Conservation (phyloP, 2,888 invertebrate species). For the Thumatha senex region DNA sequence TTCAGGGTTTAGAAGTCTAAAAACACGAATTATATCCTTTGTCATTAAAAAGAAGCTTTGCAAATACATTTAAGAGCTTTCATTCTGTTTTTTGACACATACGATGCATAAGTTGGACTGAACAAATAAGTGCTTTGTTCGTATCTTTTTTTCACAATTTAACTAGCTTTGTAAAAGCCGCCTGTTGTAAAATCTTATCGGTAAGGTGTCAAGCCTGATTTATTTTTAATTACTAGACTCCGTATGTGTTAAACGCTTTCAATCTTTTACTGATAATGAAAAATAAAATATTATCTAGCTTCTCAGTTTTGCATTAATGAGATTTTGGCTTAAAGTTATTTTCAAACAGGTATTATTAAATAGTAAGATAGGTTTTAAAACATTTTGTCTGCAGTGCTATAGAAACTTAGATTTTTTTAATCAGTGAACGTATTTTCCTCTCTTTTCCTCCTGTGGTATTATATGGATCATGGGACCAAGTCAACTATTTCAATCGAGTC, state of each 20-base stretch:
- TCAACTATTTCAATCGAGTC: too few relatives aligned
- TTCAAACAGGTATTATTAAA: not conserved
- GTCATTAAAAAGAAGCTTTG: not conserved
- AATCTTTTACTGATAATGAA: not conserved
- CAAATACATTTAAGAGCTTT: not conserved
- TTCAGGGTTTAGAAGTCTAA: too few relatives aligned
- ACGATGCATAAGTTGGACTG: too few relatives aligned
- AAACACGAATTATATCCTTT: not conserved
- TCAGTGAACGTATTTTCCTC: too few relatives aligned
- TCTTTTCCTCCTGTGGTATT: too few relatives aligned
- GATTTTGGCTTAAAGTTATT: not conserved
- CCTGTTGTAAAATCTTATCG: slow-evolving; percentile 18
- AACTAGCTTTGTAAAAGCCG: slow-evolving; percentile 15
- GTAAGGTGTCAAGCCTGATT: slow-evolving; percentile 27
- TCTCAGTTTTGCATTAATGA: not conserved
- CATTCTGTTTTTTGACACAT: not conserved
- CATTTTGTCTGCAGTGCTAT: too few relatives aligned
- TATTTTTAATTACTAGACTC: slow-evolving; percentile 17
- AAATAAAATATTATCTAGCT: not conserved
- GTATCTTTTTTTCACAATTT: slow-evolving; percentile 6
- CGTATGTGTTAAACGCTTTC: not conserved
- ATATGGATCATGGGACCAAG: too few relatives aligned
- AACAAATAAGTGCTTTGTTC: not conserved
- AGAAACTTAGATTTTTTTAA: too few relatives aligned
- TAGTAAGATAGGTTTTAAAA: too few relatives aligned